phyloP scores from a whole-genome alignment of 2,888 invertebrate species.

The Nomada lathburiana region DNA sequence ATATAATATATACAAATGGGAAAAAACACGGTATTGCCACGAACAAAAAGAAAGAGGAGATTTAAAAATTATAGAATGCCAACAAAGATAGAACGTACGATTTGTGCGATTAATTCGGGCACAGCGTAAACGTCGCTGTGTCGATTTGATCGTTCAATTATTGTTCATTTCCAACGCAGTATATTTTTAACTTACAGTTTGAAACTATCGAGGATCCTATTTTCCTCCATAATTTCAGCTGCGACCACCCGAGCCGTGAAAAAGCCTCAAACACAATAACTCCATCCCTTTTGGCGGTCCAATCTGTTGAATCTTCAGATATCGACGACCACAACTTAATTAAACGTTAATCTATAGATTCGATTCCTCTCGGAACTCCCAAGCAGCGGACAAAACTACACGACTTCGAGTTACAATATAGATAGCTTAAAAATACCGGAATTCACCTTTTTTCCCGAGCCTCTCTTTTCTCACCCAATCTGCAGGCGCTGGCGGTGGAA shows the following conservation, averaged over 20 bases:
- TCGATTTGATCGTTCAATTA: slow-evolving; percentile 25
- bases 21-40: slow-evolving; percentile 34
- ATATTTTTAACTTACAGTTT: slow-evolving; percentile 7
- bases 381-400: slow-evolving; percentile 33
- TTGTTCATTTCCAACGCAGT: slow-evolving; percentile 12
- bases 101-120: slow-evolving; percentile 20
- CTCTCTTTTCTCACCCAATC: slow-evolving; percentile 95
- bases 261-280: slow-evolving; percentile 24
- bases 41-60: not conserved
- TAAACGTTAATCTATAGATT: slow-evolving; percentile 7
- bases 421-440: slow-evolving; percentile 92
- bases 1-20: slow-evolving; percentile 45
- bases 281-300: slow-evolving; percentile 3
- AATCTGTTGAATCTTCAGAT: slow-evolving; percentile 7
- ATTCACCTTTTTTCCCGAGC: slow-evolving; percentile 97
- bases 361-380: slow-evolving; percentile 21
- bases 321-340: slow-evolving; percentile 11
- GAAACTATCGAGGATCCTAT: not conserved
- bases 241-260: slow-evolving; percentile 9
- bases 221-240: not conserved
- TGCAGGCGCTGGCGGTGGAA: slow-evolving; percentile 87
- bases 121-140: slow-evolving; percentile 15
- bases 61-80: slow-evolving; percentile 41
- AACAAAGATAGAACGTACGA: slow-evolving; percentile 25
- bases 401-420: slow-evolving; percentile 19